These are phyloP conservation scores for Diprion similis DNA, from an alignment of 1,140 invertebrate species.

Conservation along the genomic window DNA sequence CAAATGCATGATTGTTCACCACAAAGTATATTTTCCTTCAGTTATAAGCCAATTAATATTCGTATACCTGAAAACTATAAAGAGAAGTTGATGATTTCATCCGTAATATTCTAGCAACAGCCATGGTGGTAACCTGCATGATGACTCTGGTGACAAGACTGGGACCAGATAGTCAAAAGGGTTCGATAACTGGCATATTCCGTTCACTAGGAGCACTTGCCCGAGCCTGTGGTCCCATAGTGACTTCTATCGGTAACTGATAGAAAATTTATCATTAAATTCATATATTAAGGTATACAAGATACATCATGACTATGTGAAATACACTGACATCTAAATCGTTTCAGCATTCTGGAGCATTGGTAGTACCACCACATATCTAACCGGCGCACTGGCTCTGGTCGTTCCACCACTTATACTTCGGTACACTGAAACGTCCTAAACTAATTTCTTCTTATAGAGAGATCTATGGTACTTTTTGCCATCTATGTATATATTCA, in stretches of 20 bases:
- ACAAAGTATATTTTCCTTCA: conserved; percentile 31
- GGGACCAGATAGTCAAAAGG: conserved; percentile 86
- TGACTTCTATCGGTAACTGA: conserved; percentile 77
- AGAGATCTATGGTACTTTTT: too few species aligned
- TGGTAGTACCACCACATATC: conserved; percentile 76
- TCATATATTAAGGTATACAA: background rate
- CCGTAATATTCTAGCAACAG: conserved; percentile 73
- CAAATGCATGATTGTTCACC: conserved; percentile 1
- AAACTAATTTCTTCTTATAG: background rate
- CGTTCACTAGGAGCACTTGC: conserved; percentile 93
- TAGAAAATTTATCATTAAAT: conserved; percentile 12
- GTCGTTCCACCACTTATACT: conserved; percentile 73
- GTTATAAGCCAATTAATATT: conserved; percentile 20
- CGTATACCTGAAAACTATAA: conserved; percentile 4
- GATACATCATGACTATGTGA: conserved; percentile 17
- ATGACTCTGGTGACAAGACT: conserved; percentile 87
- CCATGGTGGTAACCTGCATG: conserved; percentile 93
- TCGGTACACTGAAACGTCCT: conserved; percentile 21
- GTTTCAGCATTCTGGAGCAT: conserved; percentile 82
- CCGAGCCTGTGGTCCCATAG: conserved; percentile 87
- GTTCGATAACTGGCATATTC: conserved; percentile 91
- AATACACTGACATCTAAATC: conserved; percentile 40
- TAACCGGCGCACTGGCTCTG: conserved; percentile 72
- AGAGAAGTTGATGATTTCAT: conserved; percentile 16
- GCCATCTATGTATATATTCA: background rate